Percentiles rank a stretch among this genome's conserved stretches.
phyloP scores from a whole-genome alignment of 2,888 invertebrate species.

The Caenorhabditis macrosperma region DNA sequence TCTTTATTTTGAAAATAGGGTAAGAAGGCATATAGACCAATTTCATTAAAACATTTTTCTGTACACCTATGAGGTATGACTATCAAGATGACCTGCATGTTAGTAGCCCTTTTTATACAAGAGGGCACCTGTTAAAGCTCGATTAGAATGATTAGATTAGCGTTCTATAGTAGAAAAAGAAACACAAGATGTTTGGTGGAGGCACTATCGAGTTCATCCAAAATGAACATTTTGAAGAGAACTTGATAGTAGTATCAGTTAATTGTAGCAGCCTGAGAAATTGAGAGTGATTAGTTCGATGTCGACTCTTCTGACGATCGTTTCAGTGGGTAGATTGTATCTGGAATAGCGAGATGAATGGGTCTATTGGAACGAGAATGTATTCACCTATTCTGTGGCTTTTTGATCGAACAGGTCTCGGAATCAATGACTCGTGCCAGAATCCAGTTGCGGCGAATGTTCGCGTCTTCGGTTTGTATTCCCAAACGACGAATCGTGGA shows the following conservation, averaged over 20 bases:
- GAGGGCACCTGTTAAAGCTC: too few relatives aligned
- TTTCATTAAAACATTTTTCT: slow-evolving; percentile 24
- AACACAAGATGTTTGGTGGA: too few relatives aligned
- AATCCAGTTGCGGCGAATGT: slow-evolving; percentile 71
- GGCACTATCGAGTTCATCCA: too few relatives aligned
- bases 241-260: not conserved
- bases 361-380: not conserved
- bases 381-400: slow-evolving; percentile 75
- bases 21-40: too few relatives aligned
- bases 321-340: slow-evolving; percentile 75
- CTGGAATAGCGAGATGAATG: slow-evolving; percentile 49
- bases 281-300: slow-evolving; percentile 69
- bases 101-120: too few relatives aligned
- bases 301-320: slow-evolving; percentile 78
- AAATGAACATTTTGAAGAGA: too few relatives aligned
- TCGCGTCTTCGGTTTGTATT: slow-evolving; percentile 42
- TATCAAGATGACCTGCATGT: too few relatives aligned
- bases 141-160: too few relatives aligned
- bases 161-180: too few relatives aligned
- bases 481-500: slow-evolving; percentile 72
- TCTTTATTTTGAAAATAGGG: too few relatives aligned
- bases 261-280: slow-evolving; percentile 31
- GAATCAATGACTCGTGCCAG: slow-evolving; percentile 71
- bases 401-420: slow-evolving; percentile 78
- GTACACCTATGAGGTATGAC: too few relatives aligned